Evolutionary conservation across 2,888 invertebrate genomes (phyloP), one percentile per base, ranked within the genome.

Genomic region (Eupithecia subfuscata): DNA sequence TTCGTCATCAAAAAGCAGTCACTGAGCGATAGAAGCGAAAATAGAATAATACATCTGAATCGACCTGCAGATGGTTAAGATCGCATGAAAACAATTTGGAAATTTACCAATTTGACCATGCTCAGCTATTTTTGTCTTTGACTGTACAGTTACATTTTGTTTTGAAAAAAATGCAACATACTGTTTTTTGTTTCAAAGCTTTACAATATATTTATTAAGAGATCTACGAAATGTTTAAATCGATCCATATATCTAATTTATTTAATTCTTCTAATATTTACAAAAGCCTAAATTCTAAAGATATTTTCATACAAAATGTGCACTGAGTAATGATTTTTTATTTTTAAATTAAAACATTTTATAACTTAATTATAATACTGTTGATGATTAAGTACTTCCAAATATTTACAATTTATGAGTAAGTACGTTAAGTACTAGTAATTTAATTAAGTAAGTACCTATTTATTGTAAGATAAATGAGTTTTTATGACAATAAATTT

Each of bases 311-410:
- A 71, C 63, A 43, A 63, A 30, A 16, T 34, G 60, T 56, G 65
- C 37, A 37, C 11, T 71, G n/a, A 64, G 25, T 71, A 3, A 22
- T 56, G 56, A 56, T n/a, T 60, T 71, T 52, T 56, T 70, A 63
- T 63, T 56, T 48, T 43, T 69, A 64, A 68, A 14, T 22, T 45
- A 69, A 65, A 30, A n/a, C 12, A 69, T 5, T 52, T 30, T 70
- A 48, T 70, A 72, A 43, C 48, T 56, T 78, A 78, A 71, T 74
- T 77, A 78, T 80, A 80, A 80, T 80, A 80, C 80, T 80, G 80
- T 65, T 78, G 73, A 73, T 76, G 69, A 69, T 43, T 22, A 43
- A 68, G 14, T 43, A 67, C 9, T 60, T 79, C 74, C 68, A 70
- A 67, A 70, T 73, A 76, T 73, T 73, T 76, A 76, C 76, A 73